A percentile compares a stretch with the other conserved stretches of the same genome.
These are phyloP conservation scores for Aeoliscus strigatus DNA, from an alignment of 2,797 vertebrate species.

Conservation along the genomic window DNA sequence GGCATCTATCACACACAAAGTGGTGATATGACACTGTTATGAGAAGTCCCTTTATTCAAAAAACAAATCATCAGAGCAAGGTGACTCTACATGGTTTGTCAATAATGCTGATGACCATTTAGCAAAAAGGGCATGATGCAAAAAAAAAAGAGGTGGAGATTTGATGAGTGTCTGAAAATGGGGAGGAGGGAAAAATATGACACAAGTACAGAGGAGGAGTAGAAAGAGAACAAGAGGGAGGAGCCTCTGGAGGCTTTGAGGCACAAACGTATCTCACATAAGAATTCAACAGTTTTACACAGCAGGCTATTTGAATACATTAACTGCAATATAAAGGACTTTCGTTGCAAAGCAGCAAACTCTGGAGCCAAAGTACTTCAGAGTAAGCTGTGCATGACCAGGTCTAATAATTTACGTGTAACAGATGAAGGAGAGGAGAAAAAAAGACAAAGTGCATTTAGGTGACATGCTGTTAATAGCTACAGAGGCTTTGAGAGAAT, in stretches of 20 bases:
- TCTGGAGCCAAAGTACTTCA: not conserved
- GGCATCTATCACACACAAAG: too few species aligned
- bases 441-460: not conserved
- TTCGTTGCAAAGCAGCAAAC: not conserved
- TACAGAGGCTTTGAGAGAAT: too few species aligned
- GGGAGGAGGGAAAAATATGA: conserved; percentile 9
- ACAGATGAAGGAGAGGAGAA: conserved; percentile 3
- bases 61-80: too few species aligned
- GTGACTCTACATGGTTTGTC: too few species aligned
- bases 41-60: too few species aligned
- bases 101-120: conserved; percentile 3
- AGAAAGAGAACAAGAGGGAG: conserved; percentile 9
- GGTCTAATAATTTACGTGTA: conserved; percentile 3
- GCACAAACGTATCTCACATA: conserved; percentile 24
- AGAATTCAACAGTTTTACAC: conserved; percentile 14
- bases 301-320: conserved; percentile 10
- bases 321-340: conserved; percentile 10
- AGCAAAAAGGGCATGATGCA: not conserved
- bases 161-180: conserved; percentile 2
- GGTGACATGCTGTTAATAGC: too few species aligned
- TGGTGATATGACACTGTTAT: too few species aligned
- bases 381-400: not conserved
- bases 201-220: conserved; percentile 17
- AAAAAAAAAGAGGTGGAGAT: conserved; percentile 1
- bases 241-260: conserved; percentile 18